Evolutionary conservation across 2,113 vertebrate species (phyloP).

Genomic region (Euleptes europaea): DNA sequence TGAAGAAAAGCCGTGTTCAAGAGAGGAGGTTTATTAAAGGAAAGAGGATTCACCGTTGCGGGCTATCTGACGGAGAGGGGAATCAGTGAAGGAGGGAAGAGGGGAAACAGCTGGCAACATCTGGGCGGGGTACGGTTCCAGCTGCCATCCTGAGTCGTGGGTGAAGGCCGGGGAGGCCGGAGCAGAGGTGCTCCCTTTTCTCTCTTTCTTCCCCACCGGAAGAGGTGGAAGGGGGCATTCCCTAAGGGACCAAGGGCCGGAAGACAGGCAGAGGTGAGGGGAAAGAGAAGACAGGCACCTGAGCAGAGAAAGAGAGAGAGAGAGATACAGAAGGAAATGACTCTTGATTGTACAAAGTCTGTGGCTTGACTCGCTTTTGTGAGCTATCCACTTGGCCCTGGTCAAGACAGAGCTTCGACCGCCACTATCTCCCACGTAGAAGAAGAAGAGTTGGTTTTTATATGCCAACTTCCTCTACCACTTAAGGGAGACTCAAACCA

Average conservation of each 20-base stretch:
- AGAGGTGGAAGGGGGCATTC: not conserved
- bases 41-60: not conserved
- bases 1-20: not conserved
- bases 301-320: not conserved
- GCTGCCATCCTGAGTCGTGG: slow-evolving; percentile 15
- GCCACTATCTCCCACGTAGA: no score
- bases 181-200: not conserved
- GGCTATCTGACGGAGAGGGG: slow-evolving; percentile 28
- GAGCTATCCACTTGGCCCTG: no score
- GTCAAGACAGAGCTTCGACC: no score
- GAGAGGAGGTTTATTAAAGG: slow-evolving; percentile 27
- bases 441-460: no score
- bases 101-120: slow-evolving; percentile 47
- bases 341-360: not conserved
- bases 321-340: not conserved
- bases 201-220: not conserved
- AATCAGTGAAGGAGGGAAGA: slow-evolving; percentile 49
- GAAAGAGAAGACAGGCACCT: slow-evolving; percentile 61
- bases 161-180: not conserved
- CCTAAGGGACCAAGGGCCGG: not conserved
- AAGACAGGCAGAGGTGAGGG: slow-evolving; percentile 33
- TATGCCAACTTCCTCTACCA: no score
- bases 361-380: no score
- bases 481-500: no score
- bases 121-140: slow-evolving; percentile 35